Base-by-base conservation (phyloP, 1,140 invertebrate species). In the Vanessa atalanta region DNA sequence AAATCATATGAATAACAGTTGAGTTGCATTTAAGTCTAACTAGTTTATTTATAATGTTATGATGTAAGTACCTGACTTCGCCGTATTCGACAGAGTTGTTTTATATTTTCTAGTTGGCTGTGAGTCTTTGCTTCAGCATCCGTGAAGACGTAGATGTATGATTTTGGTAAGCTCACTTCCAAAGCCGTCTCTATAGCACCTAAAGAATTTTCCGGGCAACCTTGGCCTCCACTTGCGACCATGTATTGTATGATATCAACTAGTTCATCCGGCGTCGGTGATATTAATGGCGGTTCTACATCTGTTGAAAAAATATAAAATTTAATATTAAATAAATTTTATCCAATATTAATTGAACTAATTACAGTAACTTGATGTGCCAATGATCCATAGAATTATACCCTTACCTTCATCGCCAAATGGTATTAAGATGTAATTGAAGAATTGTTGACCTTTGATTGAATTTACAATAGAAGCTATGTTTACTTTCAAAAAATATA, bases 121-220 rank as follows among this genome's bases (percentile, higher is more conserved):
- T 55, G 47, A 61, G 84, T 81, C 64, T 88, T 95, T 1, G 95
- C 92, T 43, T 93, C 85, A 4, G 95, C 95, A 80, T 96, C 95
- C 5, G 95, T 96, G 81, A 96, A 96, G 0, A 96, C 94, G 78
- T 95, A 96, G 60, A 96, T 94, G 72, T 93, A 94, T 0, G 95
- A 95, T 60, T 93, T 90, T 0, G 94, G 94, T 15, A 94, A 83
- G 55, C 94, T 94, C 1, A 91, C 88, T 76, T 94, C 93, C 6
- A 96, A 84, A 0, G 94, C 95, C 78, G 91, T 92, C 78, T 94
- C 93, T 57, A 95, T 95, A 16, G 94, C 95, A 3, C 91, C 87
- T 3, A 96, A 81, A 26, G 94, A 93, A 89, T 95, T 94, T 85
- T 96, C 95, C 0, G 95, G 95, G 86, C 95, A 96, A 67, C 95